These are phyloP conservation scores for Leucophora obtusa DNA, from an alignment of 2,888 invertebrate genomes.

Conservation along the genomic window DNA sequence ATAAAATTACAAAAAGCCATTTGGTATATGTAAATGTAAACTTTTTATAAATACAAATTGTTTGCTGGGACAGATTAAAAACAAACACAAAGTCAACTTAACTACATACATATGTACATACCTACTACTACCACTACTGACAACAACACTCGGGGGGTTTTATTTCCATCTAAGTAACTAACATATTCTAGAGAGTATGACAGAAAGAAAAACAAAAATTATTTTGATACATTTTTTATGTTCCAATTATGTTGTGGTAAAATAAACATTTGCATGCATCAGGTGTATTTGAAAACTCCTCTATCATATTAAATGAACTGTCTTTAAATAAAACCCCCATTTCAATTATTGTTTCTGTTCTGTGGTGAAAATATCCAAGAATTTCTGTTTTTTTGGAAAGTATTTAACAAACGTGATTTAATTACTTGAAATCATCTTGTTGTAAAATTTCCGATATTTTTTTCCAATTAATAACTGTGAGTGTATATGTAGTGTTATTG, in stretches of 20 bases:
- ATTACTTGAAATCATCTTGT: conserved; percentile 18
- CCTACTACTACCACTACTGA: no score
- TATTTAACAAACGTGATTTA: conserved; percentile 45
- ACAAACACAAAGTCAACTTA: no score
- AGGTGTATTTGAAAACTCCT: not conserved
- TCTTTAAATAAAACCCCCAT: not conserved
- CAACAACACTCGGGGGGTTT: no score
- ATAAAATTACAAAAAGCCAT: no score
- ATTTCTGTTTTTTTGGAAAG: not conserved
- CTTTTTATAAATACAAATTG: no score
- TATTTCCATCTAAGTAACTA: no score
- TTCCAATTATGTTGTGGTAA: not conserved
- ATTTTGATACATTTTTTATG: not conserved
- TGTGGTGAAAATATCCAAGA: not conserved
- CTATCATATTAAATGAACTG: not conserved
- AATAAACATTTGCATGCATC: not conserved
- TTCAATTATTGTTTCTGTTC: not conserved
- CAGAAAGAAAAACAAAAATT: not conserved
- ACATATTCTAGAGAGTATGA: no score
- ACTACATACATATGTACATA: no score
- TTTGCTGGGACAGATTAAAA: no score
- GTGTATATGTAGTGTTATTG: not conserved
- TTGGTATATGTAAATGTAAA: no score
- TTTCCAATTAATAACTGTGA: not conserved
- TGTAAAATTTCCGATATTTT: not conserved